Base-by-base conservation (phyloP, 2,113 vertebrate species). In the Solea solea region DNA sequence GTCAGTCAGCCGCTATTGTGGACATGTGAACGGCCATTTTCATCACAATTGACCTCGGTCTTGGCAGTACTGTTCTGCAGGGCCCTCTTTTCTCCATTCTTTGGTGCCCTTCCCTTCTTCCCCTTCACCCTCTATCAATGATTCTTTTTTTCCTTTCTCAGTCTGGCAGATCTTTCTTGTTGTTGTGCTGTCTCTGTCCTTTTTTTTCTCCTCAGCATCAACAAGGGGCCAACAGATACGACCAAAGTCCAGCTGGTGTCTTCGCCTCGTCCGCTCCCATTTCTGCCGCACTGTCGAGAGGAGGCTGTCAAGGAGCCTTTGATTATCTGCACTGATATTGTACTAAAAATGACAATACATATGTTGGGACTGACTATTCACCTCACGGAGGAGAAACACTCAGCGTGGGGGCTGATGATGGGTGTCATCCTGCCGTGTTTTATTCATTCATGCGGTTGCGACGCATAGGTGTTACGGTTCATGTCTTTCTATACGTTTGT, bases 21-120 rank as follows among this genome's bases (percentile, higher is more conserved):
- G 82, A 88, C 86, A 89, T 90, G 88, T 90, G 90, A 92, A 88
- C 89, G 39, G 87, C 81, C 82, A 90, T 90, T 92, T 91, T 92
- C 90, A 90, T 91, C 86, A 92, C 91, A 91, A 92, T 90, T 91
- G 91, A 90, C 88, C 91, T 85, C 73, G 66, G 86, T 82, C 74
- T 92, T 88, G 86, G 87, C 87, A 90, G 80, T 42, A 72, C 83
- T 81, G 84, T 86, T 92, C 81, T 40, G 79, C 89, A 46, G 72
- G 73, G 64, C 80, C 80, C 77, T 75, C 63, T 77, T 80, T 78
- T 80, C 73, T 69, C 84, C 60, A 79, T 86, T 87, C 83, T 86
- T 76, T 28, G 6, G 12, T 61, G 59, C 78, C 74, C 82, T 82
- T 79, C 76, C 71, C 74, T 80, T 60, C 51, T 76, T 78, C 76